phyloP scores from a whole-genome alignment of 2,888 invertebrate genomes.

The Mesorhabditis belari region DNA sequence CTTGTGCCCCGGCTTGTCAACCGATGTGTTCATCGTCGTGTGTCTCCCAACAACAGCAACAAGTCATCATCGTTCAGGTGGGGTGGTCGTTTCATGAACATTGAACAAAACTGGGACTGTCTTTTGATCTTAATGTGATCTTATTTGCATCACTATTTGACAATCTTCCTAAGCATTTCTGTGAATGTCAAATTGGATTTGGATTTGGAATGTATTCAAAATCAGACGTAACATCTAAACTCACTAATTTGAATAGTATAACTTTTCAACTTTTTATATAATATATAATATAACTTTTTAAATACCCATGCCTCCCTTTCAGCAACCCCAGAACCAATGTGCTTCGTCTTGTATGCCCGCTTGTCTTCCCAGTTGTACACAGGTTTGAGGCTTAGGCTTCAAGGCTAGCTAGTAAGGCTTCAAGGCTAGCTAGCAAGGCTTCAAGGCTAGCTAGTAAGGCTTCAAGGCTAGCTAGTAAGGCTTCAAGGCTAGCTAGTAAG shows the following conservation, averaged over 20 bases:
- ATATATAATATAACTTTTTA: not conserved
- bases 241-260: no score
- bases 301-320: constrained; percentile 23
- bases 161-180: no score
- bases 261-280: not conserved
- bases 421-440: constrained; percentile 13
- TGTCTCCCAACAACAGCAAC: constrained; percentile 1
- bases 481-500: no score
- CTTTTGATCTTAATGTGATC: no score
- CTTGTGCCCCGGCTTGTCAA: constrained; percentile 33
- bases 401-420: not conserved
- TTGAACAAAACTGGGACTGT: no score
- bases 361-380: constrained; percentile 27
- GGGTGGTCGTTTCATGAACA: constrained; percentile 18
- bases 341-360: constrained; percentile 32
- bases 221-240: no score
- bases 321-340: constrained; percentile 25
- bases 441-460: no score
- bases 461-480: no score
- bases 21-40: constrained; percentile 33
- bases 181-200: no score
- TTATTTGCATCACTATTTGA: no score
- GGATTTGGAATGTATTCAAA: no score
- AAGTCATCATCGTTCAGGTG: constrained; percentile 6
- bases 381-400: not conserved